Evolutionary conservation across 2,797 vertebrate species (phyloP).

Genomic region (Hippocampus kuda): DNA sequence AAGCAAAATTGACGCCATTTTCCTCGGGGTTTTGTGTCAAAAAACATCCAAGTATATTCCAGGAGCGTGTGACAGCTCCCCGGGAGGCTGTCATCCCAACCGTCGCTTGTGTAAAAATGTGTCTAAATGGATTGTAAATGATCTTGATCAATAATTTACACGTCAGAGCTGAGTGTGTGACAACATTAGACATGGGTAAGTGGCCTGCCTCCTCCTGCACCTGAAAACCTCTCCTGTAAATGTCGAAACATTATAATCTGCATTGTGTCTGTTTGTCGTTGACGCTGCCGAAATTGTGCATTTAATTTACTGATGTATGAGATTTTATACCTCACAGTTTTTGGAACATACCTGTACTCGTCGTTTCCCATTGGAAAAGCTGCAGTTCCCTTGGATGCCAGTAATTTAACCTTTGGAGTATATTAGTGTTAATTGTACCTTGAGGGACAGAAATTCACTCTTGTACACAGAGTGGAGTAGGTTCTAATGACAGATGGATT

Average conservation of each 20-base stretch:
- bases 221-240: slow-evolving; percentile 46
- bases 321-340: neutral
- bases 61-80: slow-evolving; percentile 67
- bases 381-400: neutral
- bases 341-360: neutral
- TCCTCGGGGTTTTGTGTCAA: slow-evolving; percentile 64
- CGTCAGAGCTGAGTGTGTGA: slow-evolving; percentile 56
- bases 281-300: neutral
- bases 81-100: slow-evolving; percentile 66
- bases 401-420: neutral
- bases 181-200: slow-evolving; percentile 75
- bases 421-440: slow-evolving; percentile 1
- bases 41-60: slow-evolving; percentile 41
- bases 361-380: neutral
- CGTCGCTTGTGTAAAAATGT: slow-evolving; percentile 58
- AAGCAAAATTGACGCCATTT: slow-evolving; percentile 72
- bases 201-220: slow-evolving; percentile 52
- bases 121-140: slow-evolving; percentile 71
- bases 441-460: neutral
- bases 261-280: neutral
- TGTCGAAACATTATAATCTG: slow-evolving; percentile 9
- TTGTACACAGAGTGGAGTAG: neutral
- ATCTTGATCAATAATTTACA: slow-evolving; percentile 64
- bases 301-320: neutral
- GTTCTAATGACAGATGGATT: neutral